Base-by-base conservation (phyloP, 2,888 invertebrate genomes). In the Lycocerus yunnanus region DNA sequence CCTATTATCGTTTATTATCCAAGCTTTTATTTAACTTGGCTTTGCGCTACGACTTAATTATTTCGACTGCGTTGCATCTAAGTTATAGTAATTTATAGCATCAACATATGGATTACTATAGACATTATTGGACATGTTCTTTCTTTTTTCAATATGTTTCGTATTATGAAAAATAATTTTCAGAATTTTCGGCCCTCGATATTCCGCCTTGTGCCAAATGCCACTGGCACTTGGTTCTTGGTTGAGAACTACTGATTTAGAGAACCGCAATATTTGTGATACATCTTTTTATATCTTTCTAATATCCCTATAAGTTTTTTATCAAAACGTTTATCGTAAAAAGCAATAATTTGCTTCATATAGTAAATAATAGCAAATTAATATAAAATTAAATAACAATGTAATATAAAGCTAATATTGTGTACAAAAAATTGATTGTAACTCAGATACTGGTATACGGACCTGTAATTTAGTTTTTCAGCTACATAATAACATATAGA, bases 391-490 rank as follows among this genome's bases (percentile, higher is more conserved):
- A 68, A 61, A 9, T 72, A 68, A 72, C 72, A 72, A 68, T 68
- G 68, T 27, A 58, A 16, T 63, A 72, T 63, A 65, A 68, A 58
- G 65, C 65, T 18, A 27, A 61, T 18, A 67, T 15, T 20, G 65
- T 21, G 15, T 65, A 71, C 14, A 71, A 75, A 63, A 75, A 72
- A 75, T 75, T 72, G 72, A 75, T 75, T 75, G 72, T 16, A 69
- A 27, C 66, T 69, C 43, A 14, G 66, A 66, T 20, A 15, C 60
- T 43, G 27, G 61, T 67, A 67, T 21, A 61, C 43, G 43, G 43
- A 75, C 75, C 75, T 72, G 72, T 75, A 75, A 75, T 75, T 75
- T 75, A 69, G 66, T 72, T 69, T 74, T 75, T 75, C 27, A 74
- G 60, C 58, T 66, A 72, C 24, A 65, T 43, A 58, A 58, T 68